These are phyloP conservation scores for Eupeodes corollae DNA, from an alignment of 1,140 invertebrate genomes.

Conservation along the genomic window DNA sequence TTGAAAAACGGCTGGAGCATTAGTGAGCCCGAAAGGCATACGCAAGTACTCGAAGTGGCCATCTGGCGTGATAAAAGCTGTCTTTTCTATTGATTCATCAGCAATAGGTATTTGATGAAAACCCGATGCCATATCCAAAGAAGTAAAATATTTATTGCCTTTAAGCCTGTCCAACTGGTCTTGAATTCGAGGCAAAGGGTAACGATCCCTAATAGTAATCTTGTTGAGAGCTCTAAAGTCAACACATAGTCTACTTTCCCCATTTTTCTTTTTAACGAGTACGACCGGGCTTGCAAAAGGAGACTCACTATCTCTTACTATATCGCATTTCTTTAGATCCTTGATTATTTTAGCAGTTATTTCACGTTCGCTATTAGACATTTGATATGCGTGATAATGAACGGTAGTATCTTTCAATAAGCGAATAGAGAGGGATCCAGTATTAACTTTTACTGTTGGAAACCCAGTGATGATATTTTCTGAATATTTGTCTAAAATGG, in stretches of 20 bases:
- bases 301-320: conserved; percentile 36
- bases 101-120: conserved; percentile 38
- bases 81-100: conserved; percentile 10
- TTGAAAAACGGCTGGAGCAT: conserved; percentile 33
- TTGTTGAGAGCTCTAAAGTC: conserved; percentile 23
- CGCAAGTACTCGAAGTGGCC: conserved; percentile 22
- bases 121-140: too few relatives aligned
- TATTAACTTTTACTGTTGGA: too few relatives aligned
- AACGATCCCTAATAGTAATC: conserved; percentile 27
- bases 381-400: conserved; percentile 9
- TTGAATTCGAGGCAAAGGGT: conserved; percentile 42
- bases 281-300: conserved; percentile 40
- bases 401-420: conserved; percentile 8
- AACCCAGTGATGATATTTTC: not conserved
- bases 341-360: conserved; percentile 9
- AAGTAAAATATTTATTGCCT: too few relatives aligned
- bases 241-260: conserved; percentile 14
- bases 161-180: conserved; percentile 37
- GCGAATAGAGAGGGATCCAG: too few relatives aligned
- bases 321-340: conserved; percentile 21
- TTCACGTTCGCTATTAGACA: conserved; percentile 11
- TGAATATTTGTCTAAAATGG: conserved; percentile 1
- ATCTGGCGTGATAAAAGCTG: conserved; percentile 13
- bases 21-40: conserved; percentile 40
- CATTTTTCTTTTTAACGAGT: conserved; percentile 40